phyloP scores from a whole-genome alignment of 2,888 invertebrate species.

The Phortica magna region DNA sequence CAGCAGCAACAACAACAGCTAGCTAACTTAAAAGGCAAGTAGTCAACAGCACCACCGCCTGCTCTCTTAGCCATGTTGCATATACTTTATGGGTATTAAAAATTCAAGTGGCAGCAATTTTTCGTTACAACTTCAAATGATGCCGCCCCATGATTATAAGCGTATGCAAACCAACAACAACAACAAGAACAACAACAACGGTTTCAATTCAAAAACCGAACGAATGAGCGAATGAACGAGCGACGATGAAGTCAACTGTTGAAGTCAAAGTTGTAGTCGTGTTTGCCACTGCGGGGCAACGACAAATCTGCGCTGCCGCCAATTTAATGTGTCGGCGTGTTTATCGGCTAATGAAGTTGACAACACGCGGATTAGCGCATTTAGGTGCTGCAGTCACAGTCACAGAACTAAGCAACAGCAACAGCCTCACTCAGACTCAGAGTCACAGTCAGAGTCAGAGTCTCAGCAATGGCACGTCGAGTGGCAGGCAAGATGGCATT shows the following conservation, averaged over 20 bases:
- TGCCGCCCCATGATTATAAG: conserved; percentile 57
- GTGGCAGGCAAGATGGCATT: conserved; percentile 52
- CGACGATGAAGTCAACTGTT: too few relatives aligned
- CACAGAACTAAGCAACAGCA: background rate
- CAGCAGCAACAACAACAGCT: conserved; percentile 44
- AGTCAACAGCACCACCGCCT: background rate
- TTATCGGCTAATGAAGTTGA: conserved; percentile 79
- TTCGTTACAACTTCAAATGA: conserved; percentile 74
- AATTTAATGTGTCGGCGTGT: conserved; percentile 77
- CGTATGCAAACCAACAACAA: background rate
- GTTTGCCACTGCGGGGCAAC: conserved; percentile 1
- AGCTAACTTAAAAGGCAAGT: background rate
- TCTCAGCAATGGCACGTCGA: background rate
- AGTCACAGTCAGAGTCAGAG: too few relatives aligned
- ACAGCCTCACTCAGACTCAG: too few relatives aligned
- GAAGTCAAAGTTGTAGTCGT: conserved; percentile 16
- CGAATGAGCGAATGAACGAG: too few relatives aligned
- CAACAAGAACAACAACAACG: conserved; percentile 44
- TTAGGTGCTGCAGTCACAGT: conserved; percentile 57
- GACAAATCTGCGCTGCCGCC: conserved; percentile 51
- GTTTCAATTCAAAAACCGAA: background rate
- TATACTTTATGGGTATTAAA: conserved; percentile 77
- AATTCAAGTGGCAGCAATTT: conserved; percentile 77
- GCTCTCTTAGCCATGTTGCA: conserved; percentile 46
- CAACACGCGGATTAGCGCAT: conserved; percentile 79